Evolutionary conservation across 2,888 invertebrate genomes (phyloP).

Genomic region (Drosophila nigricruria): DNA sequence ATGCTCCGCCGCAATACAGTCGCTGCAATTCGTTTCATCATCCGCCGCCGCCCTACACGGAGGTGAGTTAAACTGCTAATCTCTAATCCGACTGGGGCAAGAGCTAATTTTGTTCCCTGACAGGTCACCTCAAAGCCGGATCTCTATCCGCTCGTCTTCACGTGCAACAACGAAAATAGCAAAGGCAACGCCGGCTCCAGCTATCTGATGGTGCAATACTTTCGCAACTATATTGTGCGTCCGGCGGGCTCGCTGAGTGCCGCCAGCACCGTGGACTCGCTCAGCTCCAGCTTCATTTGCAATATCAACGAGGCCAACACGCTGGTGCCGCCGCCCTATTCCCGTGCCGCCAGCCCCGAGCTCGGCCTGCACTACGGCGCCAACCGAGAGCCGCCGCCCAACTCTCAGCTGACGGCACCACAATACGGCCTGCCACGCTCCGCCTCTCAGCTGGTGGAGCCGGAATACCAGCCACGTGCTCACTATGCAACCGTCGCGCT

Average conservation of each 20-base stretch:
- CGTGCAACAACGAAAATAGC: conserved; percentile 90
- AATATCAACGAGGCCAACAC: conserved; percentile 94
- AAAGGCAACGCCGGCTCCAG: conserved; percentile 88
- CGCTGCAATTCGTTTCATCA: conserved; percentile 93
- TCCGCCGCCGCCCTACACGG: conserved; percentile 93
- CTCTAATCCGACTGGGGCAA: not conserved
- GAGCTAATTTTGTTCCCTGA: no score
- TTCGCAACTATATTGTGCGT: conserved; percentile 91
- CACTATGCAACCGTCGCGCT: conserved; percentile 56
- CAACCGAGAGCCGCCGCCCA: conserved; percentile 24
- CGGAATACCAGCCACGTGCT: conserved; percentile 61
- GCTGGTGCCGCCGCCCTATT: conserved; percentile 93
- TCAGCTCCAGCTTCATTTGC: conserved; percentile 94
- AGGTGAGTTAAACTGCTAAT: conserved; percentile 86
- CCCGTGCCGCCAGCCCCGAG: conserved; percentile 91
- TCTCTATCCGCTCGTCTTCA: conserved; percentile 93
- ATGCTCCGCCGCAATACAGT: conserved; percentile 93
- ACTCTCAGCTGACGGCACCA: conserved; percentile 36
- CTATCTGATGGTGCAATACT: conserved; percentile 94
- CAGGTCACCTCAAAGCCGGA: conserved; percentile 95
- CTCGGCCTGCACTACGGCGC: conserved; percentile 83
- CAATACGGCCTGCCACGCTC: conserved; percentile 87
- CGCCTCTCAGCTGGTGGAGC: conserved; percentile 87
- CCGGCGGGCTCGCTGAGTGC: conserved; percentile 92
- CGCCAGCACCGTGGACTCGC: conserved; percentile 93